Conservation (phyloP, 2,113 vertebrate genomes). For the Limnothrissa miodon region DNA sequence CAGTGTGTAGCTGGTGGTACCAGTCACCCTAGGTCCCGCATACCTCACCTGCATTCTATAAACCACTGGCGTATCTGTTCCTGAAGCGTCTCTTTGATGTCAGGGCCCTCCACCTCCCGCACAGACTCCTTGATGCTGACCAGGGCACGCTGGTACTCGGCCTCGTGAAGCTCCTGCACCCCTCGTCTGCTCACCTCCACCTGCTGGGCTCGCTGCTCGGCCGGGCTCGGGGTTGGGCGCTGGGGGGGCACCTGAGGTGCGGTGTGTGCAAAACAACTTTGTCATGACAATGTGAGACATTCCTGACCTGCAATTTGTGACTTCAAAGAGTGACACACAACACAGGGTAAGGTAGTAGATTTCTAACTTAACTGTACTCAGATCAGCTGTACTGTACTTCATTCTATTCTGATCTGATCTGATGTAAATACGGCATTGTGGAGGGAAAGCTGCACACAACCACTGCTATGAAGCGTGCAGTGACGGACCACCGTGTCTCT, state of each 20-base stretch:
- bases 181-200: slow-evolving; percentile 42
- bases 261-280: background rate
- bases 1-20: no score
- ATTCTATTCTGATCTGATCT: no score
- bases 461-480: background rate
- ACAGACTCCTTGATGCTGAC: slow-evolving; percentile 66
- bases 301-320: no score
- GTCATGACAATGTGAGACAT: no score
- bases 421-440: no score
- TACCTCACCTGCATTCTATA: slow-evolving; percentile 77
- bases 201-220: slow-evolving; percentile 40
- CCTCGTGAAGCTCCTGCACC: slow-evolving; percentile 59
- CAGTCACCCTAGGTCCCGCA: background rate
- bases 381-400: no score
- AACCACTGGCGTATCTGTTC: slow-evolving; percentile 84
- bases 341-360: no score
- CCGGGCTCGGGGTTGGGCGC: slow-evolving; percentile 45
- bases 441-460: background rate
- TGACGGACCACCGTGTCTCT: slow-evolving; percentile 47
- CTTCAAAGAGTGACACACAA: no score
- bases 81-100: slow-evolving; percentile 73
- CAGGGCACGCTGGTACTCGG: slow-evolving; percentile 65
- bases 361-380: no score
- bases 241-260: slow-evolving; percentile 63
- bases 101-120: slow-evolving; percentile 56